Evolutionary conservation across 2,113 vertebrate genomes (phyloP).

Genomic region (Orientallactaga bullata): DNA sequence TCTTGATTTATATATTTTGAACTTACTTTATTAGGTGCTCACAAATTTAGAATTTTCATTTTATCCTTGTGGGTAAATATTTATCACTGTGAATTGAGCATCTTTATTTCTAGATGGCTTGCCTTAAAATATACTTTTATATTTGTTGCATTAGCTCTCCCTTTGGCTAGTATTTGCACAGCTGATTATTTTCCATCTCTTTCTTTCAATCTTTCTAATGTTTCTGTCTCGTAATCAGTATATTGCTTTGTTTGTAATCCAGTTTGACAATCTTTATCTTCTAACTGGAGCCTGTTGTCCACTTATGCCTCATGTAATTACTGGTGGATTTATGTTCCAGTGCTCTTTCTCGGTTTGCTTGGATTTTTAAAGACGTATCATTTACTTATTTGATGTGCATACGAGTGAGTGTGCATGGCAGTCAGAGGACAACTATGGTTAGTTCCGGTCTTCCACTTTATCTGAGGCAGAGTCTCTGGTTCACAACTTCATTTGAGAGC

Average conservation of each 20-base stretch:
- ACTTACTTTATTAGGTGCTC: not conserved
- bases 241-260: not conserved
- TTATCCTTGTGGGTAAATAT: not conserved
- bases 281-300: not conserved
- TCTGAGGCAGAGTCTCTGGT: no score
- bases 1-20: not conserved
- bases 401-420: no score
- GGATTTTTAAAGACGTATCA: no score
- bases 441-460: no score
- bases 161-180: not conserved
- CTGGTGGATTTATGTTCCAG: not conserved
- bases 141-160: not conserved
- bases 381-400: no score
- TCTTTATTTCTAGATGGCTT: slow-evolving; percentile 5
- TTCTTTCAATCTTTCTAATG: not conserved
- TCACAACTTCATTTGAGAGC: no score
- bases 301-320: not conserved
- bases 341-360: not conserved
- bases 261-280: not conserved
- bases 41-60: not conserved
- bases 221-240: not conserved
- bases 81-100: not conserved
- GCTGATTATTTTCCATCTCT: not conserved
- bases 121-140: not conserved
- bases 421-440: no score